Conservation (phyloP, 2,797 vertebrate species). For the Eulemur rubriventer region DNA sequence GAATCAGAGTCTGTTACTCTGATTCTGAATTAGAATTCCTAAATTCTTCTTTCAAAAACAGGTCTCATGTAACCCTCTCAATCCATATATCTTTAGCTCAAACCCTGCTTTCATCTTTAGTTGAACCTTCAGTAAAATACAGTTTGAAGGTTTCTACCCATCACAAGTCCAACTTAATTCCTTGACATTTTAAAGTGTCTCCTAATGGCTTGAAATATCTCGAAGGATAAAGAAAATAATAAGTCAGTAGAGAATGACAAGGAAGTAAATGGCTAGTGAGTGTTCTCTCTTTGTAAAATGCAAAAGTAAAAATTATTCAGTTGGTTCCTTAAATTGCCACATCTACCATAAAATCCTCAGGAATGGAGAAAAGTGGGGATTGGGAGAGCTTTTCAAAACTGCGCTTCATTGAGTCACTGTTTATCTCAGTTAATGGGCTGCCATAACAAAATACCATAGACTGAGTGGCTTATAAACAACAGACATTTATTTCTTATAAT, state of each 20-base stretch:
- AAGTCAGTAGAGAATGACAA: conserved; percentile 21
- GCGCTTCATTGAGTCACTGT: not conserved
- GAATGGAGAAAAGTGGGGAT: not conserved
- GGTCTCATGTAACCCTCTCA: not conserved
- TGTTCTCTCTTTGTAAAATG: conserved; percentile 4
- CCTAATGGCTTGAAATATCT: conserved; percentile 35
- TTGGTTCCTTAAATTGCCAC: not conserved
- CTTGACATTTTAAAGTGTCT: conserved; percentile 20
- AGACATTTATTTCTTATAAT: not conserved
- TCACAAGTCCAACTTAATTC: not conserved
- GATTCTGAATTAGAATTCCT: not conserved
- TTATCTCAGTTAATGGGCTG: not conserved
- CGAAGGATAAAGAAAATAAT: conserved; percentile 27
- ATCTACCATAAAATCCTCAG: not conserved
- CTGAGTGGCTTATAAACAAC: not conserved
- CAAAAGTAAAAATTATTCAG: not conserved
- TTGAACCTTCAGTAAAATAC: not conserved
- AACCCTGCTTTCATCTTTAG: not conserved
- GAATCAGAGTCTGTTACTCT: not conserved
- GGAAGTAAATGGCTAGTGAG: not conserved
- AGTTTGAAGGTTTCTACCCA: conserved; percentile 6
- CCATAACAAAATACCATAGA: not conserved
- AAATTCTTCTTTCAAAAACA: not conserved
- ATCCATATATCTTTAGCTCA: not conserved
- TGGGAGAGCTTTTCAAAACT: conserved; percentile 37